These are phyloP conservation scores for Ectropis grisescens DNA, from an alignment of 1,140 invertebrate species.

Conservation along the genomic window DNA sequence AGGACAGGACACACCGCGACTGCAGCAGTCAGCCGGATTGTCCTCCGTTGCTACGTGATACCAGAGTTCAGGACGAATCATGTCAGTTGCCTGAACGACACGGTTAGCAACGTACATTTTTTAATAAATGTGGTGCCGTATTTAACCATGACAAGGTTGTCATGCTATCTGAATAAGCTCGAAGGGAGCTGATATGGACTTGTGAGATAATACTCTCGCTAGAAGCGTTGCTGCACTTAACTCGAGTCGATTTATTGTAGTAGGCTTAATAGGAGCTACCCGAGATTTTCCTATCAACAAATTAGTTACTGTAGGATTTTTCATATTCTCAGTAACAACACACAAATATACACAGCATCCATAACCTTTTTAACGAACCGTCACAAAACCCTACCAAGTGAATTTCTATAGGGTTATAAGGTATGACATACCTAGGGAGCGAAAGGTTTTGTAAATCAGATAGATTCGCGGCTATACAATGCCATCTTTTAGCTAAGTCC, in stretches of 20 bases:
- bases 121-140: conserved; percentile 2
- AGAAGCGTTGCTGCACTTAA: conserved; percentile 1
- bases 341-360: conserved; percentile 1
- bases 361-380: not conserved
- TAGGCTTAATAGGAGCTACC: conserved; percentile 3
- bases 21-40: conserved; percentile 56
- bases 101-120: conserved; percentile 5
- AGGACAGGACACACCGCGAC: conserved; percentile 28
- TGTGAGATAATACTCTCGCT: not conserved
- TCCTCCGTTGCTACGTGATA: conserved; percentile 20
- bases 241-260: conserved; percentile 1
- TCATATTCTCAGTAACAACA: too few relatives aligned
- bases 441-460: too few relatives aligned
- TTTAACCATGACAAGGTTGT: conserved; percentile 1
- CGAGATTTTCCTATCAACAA: conserved; percentile 1
- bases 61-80: conserved; percentile 16
- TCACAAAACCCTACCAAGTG: not conserved
- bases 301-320: too few relatives aligned
- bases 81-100: conserved; percentile 2
- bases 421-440: too few relatives aligned
- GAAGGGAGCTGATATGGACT: not conserved
- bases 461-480: too few relatives aligned
- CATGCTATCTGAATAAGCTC: conserved; percentile 1
- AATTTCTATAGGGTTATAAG: too few relatives aligned
- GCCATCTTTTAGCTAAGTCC: too few relatives aligned